These are phyloP conservation scores for Oegoconia quadripuncta DNA, from an alignment of 2,888 invertebrate species.

Conservation along the genomic window DNA sequence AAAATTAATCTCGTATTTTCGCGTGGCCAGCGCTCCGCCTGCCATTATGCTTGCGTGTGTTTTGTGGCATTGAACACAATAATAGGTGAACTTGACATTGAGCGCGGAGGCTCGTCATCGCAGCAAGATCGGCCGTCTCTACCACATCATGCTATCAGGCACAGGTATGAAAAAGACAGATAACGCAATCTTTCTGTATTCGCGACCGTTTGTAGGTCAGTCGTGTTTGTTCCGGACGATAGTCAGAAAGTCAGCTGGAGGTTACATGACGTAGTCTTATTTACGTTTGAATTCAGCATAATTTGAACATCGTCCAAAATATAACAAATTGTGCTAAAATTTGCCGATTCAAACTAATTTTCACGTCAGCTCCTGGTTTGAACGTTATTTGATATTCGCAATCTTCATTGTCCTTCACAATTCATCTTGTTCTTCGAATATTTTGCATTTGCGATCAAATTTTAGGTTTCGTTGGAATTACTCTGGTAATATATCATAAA, in stretches of 20 bases:
- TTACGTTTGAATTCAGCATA: constrained; percentile 49
- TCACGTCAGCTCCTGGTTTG: constrained; percentile 23
- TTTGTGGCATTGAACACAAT: constrained; percentile 77
- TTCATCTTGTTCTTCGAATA: no score
- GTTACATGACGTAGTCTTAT: constrained; percentile 65
- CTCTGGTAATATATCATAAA: no score
- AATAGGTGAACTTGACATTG: constrained; percentile 80
- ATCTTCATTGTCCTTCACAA: neutral
- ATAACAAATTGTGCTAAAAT: constrained; percentile 31
- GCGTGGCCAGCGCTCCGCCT: constrained; percentile 38
- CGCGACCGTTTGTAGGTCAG: constrained; percentile 76
- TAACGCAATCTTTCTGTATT: constrained; percentile 60
- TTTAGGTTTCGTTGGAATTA: no score
- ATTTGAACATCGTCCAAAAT: constrained; percentile 32
- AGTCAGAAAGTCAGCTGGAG: constrained; percentile 78
- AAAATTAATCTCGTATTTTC: constrained; percentile 30
- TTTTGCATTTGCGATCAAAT: no score
- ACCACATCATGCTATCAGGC: constrained; percentile 37
- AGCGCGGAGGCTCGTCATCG: constrained; percentile 76
- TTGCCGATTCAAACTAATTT: constrained; percentile 19
- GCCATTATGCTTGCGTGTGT: constrained; percentile 66
- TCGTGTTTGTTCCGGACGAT: constrained; percentile 76
- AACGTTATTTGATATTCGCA: constrained; percentile 18
- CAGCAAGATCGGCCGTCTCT: constrained; percentile 62
- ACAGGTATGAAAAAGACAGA: constrained; percentile 56